phyloP scores from a whole-genome alignment of 2,113 vertebrate genomes.

The Panthera tigris region DNA sequence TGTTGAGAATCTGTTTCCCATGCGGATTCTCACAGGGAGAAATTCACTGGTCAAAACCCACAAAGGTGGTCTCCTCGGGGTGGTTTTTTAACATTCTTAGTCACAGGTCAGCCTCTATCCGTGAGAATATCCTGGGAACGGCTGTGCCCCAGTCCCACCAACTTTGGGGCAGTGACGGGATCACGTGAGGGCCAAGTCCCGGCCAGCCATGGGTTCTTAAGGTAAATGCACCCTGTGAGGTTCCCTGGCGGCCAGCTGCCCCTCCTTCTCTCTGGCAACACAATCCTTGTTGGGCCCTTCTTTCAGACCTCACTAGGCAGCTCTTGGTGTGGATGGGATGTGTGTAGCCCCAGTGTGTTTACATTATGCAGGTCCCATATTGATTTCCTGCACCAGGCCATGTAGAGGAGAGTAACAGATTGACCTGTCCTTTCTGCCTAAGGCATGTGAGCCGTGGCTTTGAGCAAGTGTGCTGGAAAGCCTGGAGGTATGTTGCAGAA shows the following conservation, averaged over 20 bases:
- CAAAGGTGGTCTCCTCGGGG: background rate
- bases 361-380: accelerated
- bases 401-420: accelerated
- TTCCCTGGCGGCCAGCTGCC: background rate
- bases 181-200: background rate
- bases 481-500: background rate
- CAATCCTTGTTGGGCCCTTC: background rate
- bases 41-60: background rate
- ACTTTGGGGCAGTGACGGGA: background rate
- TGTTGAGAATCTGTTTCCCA: background rate
- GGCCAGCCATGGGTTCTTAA: background rate
- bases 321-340: background rate
- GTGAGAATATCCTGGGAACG: background rate
- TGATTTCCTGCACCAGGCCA: background rate
- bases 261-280: background rate
- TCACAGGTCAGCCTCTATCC: background rate
- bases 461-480: background rate
- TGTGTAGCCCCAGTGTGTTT: accelerated
- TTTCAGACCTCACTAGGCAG: background rate
- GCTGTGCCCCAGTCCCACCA: background rate
- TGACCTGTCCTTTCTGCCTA: background rate
- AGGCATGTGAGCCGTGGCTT: background rate
- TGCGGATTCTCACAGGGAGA: background rate
- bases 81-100: background rate
- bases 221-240: background rate